Conservation (phyloP, 1,140 invertebrate species). For the Sycophaga agraensis region DNA sequence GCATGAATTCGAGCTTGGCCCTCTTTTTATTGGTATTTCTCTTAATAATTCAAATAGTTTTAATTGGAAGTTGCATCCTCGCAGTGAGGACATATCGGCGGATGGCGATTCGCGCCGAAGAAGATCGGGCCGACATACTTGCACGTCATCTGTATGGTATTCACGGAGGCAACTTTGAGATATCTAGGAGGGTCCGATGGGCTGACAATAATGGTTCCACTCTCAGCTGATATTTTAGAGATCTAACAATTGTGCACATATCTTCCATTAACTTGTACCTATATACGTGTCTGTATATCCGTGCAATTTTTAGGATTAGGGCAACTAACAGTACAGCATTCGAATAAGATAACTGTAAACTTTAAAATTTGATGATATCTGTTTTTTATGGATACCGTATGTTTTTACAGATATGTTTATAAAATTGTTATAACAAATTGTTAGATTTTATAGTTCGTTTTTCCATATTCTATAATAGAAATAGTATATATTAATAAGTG, state of each 20-base stretch:
- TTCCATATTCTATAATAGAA: too few relatives aligned
- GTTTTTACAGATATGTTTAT: too few relatives aligned
- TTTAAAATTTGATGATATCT: too few relatives aligned
- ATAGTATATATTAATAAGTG: too few relatives aligned
- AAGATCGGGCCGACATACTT: conserved; percentile 49
- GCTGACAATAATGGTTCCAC: conserved; percentile 46
- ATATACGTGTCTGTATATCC: too few relatives aligned
- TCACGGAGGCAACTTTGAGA: conserved; percentile 50
- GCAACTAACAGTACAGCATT: too few relatives aligned
- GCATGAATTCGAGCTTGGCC: conserved; percentile 43
- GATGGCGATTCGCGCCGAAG: conserved; percentile 46
- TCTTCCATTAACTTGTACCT: too few relatives aligned
- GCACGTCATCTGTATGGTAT: conserved; percentile 49
- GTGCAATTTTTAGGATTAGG: too few relatives aligned
- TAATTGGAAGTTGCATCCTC: conserved; percentile 47
- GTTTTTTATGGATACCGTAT: too few relatives aligned
- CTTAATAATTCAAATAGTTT: conserved; percentile 49
- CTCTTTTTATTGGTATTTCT: conserved; percentile 45
- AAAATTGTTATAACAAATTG: too few relatives aligned
- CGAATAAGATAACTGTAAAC: too few relatives aligned
- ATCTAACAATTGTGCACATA: background rate
- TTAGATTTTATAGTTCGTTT: too few relatives aligned
- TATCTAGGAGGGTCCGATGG: conserved; percentile 52
- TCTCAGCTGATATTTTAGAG: conserved; percentile 35
- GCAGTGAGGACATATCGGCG: conserved; percentile 42